Conservation (phyloP, 1,140 invertebrate genomes). For the Rhagoletis zephyria region DNA sequence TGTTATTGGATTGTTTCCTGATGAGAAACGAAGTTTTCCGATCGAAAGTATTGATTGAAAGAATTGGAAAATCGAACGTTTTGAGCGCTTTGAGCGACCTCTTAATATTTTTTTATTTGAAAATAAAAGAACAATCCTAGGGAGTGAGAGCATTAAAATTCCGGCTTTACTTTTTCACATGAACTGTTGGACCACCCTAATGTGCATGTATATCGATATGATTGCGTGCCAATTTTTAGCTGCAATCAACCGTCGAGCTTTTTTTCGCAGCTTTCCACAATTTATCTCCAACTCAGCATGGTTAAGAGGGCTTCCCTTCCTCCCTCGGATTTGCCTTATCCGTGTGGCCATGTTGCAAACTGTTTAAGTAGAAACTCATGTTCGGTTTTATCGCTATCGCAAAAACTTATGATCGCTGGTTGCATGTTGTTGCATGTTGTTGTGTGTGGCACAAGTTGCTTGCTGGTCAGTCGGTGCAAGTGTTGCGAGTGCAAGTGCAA, state of each 20-base stretch:
- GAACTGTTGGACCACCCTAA: too few relatives aligned
- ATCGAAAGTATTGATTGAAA: too few relatives aligned
- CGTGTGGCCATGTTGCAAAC: constrained; percentile 51
- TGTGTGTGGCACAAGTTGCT: neutral
- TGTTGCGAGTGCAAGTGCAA: constrained; percentile 19
- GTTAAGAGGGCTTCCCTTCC: neutral
- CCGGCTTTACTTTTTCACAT: too few relatives aligned
- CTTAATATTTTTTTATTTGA: too few relatives aligned
- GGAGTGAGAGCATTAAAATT: too few relatives aligned
- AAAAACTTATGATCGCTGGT: constrained; percentile 56
- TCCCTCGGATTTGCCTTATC: neutral
- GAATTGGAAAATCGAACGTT: too few relatives aligned
- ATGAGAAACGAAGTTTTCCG: too few relatives aligned
- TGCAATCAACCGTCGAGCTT: neutral
- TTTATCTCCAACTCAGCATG: neutral
- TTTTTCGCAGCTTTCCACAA: constrained; percentile 4
- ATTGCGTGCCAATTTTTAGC: constrained; percentile 30
- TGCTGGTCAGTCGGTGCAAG: neutral
- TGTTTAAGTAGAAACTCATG: constrained; percentile 57
- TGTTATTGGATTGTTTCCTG: too few relatives aligned
- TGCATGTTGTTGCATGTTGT: constrained; percentile 54
- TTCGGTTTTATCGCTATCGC: constrained; percentile 55
- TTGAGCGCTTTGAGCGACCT: too few relatives aligned
- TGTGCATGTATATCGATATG: neutral
- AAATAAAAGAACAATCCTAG: too few relatives aligned